phyloP scores from a whole-genome alignment of 2,113 vertebrate genomes.

The Macquaria australasica region DNA sequence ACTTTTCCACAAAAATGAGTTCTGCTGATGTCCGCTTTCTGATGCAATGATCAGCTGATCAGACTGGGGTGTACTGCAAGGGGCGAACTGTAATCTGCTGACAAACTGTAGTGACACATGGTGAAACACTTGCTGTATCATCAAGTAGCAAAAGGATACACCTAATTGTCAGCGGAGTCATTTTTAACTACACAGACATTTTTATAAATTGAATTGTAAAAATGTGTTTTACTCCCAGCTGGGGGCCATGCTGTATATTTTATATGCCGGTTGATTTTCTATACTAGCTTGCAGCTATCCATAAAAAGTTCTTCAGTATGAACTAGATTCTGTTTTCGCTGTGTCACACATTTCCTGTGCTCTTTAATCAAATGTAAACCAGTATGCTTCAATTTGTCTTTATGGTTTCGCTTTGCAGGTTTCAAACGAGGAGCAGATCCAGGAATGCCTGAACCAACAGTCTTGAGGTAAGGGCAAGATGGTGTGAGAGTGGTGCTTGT shows the following conservation, averaged over 20 bases:
- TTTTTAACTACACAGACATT: too few species aligned
- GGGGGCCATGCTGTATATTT: too few species aligned
- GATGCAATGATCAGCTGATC: neutral
- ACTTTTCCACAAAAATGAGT: neutral
- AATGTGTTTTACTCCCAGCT: neutral
- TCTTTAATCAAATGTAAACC: neutral
- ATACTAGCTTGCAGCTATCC: neutral
- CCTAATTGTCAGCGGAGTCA: neutral
- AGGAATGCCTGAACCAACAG: slow-evolving; percentile 95
- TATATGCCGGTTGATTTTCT: neutral
- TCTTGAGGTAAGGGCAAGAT: slow-evolving; percentile 87
- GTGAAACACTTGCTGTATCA: neutral
- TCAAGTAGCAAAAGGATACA: too few species aligned
- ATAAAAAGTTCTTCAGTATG: neutral
- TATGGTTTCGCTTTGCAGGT: slow-evolving; percentile 81
- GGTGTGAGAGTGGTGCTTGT: neutral
- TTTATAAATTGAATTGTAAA: neutral
- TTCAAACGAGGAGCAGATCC: slow-evolving; percentile 98
- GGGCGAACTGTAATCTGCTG: neutral
- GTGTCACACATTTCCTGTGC: neutral
- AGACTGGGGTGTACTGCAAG: neutral
- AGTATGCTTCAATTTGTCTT: neutral
- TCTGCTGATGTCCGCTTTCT: neutral
- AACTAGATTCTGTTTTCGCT: neutral
- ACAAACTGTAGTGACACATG: neutral